Conservation (phyloP, 2,888 invertebrate species). For the Catocala sponsa region DNA sequence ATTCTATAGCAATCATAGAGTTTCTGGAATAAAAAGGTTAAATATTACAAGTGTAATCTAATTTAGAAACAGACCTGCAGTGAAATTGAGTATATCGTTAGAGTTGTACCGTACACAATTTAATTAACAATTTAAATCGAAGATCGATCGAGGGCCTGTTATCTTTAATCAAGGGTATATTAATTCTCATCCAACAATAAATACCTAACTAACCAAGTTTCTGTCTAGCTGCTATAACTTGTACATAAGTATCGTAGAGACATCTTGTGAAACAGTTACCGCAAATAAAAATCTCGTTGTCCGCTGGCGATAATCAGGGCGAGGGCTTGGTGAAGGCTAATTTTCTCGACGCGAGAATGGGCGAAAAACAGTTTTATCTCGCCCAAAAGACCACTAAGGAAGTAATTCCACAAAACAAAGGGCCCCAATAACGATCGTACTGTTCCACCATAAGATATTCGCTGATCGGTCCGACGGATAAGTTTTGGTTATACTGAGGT, state of each 20-base stretch:
- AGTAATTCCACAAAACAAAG: slow-evolving; percentile 79
- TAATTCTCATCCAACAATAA: background rate
- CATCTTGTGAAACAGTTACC: slow-evolving; percentile 51
- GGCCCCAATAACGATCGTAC: slow-evolving; percentile 65
- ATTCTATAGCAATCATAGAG: no score
- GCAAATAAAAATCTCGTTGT: slow-evolving; percentile 59
- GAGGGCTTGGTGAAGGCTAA: slow-evolving; percentile 63
- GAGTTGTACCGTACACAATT: no score
- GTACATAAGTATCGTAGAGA: slow-evolving; percentile 32
- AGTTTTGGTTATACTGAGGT: slow-evolving; percentile 33
- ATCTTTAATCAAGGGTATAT: background rate
- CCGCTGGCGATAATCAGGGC: slow-evolving; percentile 64
- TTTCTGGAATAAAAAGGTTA: no score
- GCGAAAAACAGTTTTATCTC: slow-evolving; percentile 76
- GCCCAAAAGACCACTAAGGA: slow-evolving; percentile 76
- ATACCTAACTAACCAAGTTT: slow-evolving; percentile 1
- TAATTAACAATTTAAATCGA: background rate
- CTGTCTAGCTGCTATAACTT: slow-evolving; percentile 28
- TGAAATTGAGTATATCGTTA: no score
- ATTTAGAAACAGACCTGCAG: no score
- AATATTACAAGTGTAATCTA: no score
- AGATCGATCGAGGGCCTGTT: background rate
- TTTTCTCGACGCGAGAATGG: slow-evolving; percentile 63
- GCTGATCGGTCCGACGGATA: slow-evolving; percentile 68
- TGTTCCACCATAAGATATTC: slow-evolving; percentile 62